These are phyloP conservation scores for Pogonocichla stellata DNA, from an alignment of 2,113 vertebrate genomes.

Conservation along the genomic window DNA sequence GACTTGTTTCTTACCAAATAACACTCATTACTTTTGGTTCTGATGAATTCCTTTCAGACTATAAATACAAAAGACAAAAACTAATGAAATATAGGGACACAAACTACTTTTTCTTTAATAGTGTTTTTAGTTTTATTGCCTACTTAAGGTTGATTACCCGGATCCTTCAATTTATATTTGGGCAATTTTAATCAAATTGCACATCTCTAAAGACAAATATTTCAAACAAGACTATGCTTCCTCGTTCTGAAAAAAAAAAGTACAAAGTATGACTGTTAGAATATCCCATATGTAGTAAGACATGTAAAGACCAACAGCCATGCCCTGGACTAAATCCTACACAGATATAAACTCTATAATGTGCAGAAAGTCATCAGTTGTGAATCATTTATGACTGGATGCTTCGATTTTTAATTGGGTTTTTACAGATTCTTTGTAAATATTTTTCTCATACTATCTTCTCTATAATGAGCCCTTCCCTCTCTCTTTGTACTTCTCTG, in stretches of 20 bases:
- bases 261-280: neutral
- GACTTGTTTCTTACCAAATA: neutral
- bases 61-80: neutral
- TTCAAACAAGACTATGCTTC: neutral
- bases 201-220: neutral
- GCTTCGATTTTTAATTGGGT: neutral
- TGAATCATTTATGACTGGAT: neutral
- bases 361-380: neutral
- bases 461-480: neutral
- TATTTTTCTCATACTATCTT: neutral
- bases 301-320: neutral
- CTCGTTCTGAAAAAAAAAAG: neutral
- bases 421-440: neutral
- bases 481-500: neutral
- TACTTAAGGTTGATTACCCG: neutral
- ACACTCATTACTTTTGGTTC: neutral
- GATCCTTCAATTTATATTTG: neutral
- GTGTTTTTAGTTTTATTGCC: neutral
- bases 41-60: neutral
- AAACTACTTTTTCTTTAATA: neutral
- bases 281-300: neutral
- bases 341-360: neutral
- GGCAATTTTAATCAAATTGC: neutral
- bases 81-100: neutral
- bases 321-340: neutral